Evolutionary conservation across 2,113 vertebrate species (phyloP).

Genomic region (Pteronura brasiliensis): DNA sequence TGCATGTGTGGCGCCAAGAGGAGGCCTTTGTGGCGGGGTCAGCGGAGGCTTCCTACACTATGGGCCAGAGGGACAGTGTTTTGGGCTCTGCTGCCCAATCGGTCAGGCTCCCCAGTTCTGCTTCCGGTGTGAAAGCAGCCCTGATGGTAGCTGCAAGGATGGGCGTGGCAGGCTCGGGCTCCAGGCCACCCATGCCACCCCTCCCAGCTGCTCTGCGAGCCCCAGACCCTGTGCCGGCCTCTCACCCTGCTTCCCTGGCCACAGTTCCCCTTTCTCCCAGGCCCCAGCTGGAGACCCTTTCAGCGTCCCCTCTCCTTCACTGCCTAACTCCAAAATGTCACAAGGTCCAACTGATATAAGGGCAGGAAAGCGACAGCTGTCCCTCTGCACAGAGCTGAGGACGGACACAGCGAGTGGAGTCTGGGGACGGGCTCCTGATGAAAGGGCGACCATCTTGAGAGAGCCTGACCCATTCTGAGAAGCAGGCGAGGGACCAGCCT

Average conservation of each 20-base stretch:
- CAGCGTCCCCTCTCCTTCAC: not conserved
- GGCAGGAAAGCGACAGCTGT: not conserved
- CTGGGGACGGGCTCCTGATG: not conserved
- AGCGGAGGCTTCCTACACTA: accelerated
- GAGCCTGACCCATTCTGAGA: not conserved
- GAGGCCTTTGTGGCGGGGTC: not conserved
- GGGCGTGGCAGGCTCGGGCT: accelerated
- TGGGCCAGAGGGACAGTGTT: too few species aligned
- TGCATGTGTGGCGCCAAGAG: accelerated
- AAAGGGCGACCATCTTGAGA: not conserved
- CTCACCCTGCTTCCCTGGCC: not conserved
- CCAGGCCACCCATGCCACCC: accelerated
- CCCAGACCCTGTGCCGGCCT: not conserved
- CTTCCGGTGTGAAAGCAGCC: not conserved
- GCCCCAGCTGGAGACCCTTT: not conserved
- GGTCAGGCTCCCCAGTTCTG: not conserved
- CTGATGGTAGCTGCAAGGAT: accelerated
- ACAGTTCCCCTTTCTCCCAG: accelerated
- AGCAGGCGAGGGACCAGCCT: not conserved
- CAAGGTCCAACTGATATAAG: too few species aligned
- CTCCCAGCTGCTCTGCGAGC: accelerated
- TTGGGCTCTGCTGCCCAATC: not conserved
- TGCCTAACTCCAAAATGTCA: not conserved
- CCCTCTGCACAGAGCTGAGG: not conserved
- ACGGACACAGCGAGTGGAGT: not conserved